These are phyloP conservation scores for Adelognathus sp. DNA, from an alignment of 2,888 invertebrate genomes.

Conservation along the genomic window DNA sequence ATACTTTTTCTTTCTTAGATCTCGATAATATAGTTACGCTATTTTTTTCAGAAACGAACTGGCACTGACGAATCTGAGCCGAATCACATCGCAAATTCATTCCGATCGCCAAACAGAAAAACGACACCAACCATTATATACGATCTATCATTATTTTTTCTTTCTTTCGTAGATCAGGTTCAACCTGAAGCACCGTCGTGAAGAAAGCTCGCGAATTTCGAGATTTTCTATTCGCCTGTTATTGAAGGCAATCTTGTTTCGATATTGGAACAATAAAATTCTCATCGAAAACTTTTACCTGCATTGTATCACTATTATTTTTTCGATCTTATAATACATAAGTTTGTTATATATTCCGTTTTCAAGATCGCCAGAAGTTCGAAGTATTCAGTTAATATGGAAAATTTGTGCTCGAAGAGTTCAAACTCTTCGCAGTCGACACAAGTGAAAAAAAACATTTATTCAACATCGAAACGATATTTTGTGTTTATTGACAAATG, in stretches of 20 bases:
- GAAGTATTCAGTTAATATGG: background rate
- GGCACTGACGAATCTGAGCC: background rate
- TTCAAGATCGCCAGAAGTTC: background rate
- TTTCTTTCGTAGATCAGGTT: background rate
- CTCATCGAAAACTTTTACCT: slow-evolving; percentile 24
- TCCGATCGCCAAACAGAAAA: background rate
- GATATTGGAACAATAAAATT: slow-evolving; percentile 45
- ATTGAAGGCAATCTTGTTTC: slow-evolving; percentile 55
- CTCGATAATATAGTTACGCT: background rate
- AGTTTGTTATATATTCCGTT: slow-evolving; percentile 1
- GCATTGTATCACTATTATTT: background rate
- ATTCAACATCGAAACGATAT: background rate
- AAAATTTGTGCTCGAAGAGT: background rate
- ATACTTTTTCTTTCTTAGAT: background rate
- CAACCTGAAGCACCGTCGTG: background rate
- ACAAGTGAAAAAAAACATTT: background rate
- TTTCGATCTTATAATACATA: background rate
- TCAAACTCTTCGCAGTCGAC: slow-evolving; percentile 25
- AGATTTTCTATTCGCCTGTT: slow-evolving; percentile 28
- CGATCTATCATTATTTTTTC: background rate
- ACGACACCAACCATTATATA: background rate
- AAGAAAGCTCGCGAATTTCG: background rate
- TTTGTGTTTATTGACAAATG: background rate
- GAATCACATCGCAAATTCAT: background rate
- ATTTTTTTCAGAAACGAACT: background rate